Evolutionary conservation across 2,797 vertebrate genomes (phyloP), one percentile per base, ranked within the genome.

Genomic region (Oreochromis grahami): DNA sequence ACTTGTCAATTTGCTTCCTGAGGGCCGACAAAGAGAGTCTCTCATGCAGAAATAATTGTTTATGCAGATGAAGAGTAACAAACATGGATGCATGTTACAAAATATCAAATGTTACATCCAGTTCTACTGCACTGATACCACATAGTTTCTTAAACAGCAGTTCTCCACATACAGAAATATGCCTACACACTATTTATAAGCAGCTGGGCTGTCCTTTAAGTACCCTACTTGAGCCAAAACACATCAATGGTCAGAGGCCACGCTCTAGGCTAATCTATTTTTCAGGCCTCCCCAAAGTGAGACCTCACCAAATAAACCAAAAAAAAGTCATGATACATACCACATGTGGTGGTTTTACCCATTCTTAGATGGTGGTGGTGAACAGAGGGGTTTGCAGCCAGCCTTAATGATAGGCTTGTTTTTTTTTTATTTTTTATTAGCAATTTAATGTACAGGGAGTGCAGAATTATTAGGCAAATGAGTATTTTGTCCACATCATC

Each of bases 21-120:
- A n/a, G 0, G 15, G 32, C 10, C 0, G 0, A 12, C n/a, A 36
- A n/a, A 36, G 10, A 19, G 15, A 5, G 34, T 60, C 12, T 60
- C 19, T 19, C 1, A 10, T 72, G 41, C 68, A 48, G 24, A 29
- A 70, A 70, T 70, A 29, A 48, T 32, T 0, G 15, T 48, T 32
- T 12, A 72, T 72, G 43, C 24, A 72, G 41, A 12, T 32, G 68
- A 72, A 72, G 10, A 72, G 68, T 0, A 19, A 1, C n/a, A 15
- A 68, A 21, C 36, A 12, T 0, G 24, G 24, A 74, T 50, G 6
- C 17, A 74, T 74, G 26, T 32, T 29, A 45, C 15, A 12, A 50
- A 74, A 74, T 74, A 50, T 50, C 4, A 74, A 19, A 48, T 72
- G 68, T 72, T 8, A 0, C 24, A 65, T 41, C 60, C 34, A n/a